A percentile compares a stretch with the other conserved stretches of the same genome.
These are phyloP conservation scores for Mongoloraphidia duomilia DNA, from an alignment of 2,888 invertebrate species.

Conservation along the genomic window DNA sequence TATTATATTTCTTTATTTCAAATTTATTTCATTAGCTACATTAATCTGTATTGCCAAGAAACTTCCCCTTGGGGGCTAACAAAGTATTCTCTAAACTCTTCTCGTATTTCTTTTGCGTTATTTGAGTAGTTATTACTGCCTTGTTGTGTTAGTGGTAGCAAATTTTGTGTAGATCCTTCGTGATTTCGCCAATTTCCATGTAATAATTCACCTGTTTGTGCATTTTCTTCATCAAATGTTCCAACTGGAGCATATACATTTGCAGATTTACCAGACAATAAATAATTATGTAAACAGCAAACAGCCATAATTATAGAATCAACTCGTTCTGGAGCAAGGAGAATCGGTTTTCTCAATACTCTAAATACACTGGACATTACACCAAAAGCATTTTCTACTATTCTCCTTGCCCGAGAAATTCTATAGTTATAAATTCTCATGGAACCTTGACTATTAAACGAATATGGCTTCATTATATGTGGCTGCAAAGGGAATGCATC, in stretches of 20 bases:
- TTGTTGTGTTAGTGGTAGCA: constrained; percentile 5
- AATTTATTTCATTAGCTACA: not conserved
- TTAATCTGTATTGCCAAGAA: constrained; percentile 6
- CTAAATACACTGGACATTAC: constrained; percentile 12
- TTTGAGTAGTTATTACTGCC: constrained; percentile 4
- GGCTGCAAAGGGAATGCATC: constrained; percentile 11
- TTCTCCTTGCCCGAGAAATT: constrained; percentile 8
- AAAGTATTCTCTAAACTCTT: constrained; percentile 6
- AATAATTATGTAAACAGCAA: constrained; percentile 12
- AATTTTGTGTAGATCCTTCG: not conserved
- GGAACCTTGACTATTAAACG: constrained; percentile 10
- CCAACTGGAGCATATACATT: constrained; percentile 11
- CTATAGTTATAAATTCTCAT: constrained; percentile 11
- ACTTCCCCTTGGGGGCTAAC: constrained; percentile 7
- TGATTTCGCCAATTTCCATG: constrained; percentile 2
- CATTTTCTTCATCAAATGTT: constrained; percentile 11
- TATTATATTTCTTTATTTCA: too few relatives aligned
- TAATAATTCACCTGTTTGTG: constrained; percentile 9
- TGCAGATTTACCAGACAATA: constrained; percentile 10
- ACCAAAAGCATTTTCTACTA: constrained; percentile 10
- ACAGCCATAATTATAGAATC: constrained; percentile 9
- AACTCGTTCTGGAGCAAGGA: constrained; percentile 11
- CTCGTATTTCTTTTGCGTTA: constrained; percentile 5
- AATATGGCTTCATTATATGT: constrained; percentile 9
- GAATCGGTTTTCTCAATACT: constrained; percentile 10